Conservation (phyloP, 2,888 invertebrate species). For the Sinodicranocentrus sp. region DNA sequence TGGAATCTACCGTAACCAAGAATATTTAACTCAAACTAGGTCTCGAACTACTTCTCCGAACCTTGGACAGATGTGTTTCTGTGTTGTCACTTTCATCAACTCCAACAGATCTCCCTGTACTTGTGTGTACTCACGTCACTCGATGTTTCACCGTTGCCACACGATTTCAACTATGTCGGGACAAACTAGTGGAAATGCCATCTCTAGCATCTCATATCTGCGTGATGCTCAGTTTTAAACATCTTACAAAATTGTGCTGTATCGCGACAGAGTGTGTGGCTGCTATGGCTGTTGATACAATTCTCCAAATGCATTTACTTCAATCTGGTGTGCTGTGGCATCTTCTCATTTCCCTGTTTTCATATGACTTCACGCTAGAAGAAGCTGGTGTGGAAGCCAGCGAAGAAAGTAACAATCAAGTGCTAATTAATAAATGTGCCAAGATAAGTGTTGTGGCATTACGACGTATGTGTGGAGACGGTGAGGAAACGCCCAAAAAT, state of each 20-base stretch:
- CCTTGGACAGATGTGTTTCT: conserved; percentile 95
- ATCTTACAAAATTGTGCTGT: conserved; percentile 89
- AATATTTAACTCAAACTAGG: conserved; percentile 31
- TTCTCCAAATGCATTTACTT: conserved; percentile 90
- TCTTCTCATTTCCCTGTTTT: conserved; percentile 91
- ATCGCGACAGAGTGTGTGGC: conserved; percentile 95
- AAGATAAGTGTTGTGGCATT: conserved; percentile 73
- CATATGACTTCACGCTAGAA: conserved; percentile 97
- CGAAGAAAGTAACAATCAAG: conserved; percentile 90
- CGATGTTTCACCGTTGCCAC: conserved; percentile 97
- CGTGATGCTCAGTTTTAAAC: conserved; percentile 91
- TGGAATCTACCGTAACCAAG: too few relatives aligned
- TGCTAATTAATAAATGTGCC: conserved; percentile 77
- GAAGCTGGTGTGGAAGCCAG: conserved; percentile 95
- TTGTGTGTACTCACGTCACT: conserved; percentile 94
- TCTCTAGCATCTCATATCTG: conserved; percentile 92
- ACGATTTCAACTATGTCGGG: conserved; percentile 93
- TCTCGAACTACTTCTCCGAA: conserved; percentile 85
- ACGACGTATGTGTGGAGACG: conserved; percentile 74
- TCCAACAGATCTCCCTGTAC: conserved; percentile 88
- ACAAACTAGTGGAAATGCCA: conserved; percentile 91
- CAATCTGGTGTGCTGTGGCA: conserved; percentile 95
- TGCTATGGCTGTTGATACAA: conserved; percentile 90
- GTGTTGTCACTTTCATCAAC: conserved; percentile 90
- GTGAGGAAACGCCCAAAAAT: conserved; percentile 79